Base-by-base conservation (phyloP, 1,140 invertebrate species). In the Drosophila elegans region DNA sequence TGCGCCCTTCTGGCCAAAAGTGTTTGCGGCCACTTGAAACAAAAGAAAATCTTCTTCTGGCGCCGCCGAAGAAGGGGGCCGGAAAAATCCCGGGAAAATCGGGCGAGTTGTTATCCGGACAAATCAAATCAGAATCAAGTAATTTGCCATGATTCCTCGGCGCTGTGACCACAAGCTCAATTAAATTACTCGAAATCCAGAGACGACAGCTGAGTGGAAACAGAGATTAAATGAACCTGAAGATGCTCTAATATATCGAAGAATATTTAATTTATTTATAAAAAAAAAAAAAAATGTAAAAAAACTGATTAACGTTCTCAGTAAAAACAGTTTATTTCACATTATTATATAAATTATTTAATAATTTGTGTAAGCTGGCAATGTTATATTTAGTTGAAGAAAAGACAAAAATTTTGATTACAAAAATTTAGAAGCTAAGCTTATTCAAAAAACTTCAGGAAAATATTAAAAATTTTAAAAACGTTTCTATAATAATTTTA, bases 71-170 rank as follows among this genome's bases (percentile, higher is more conserved):
- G 16, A 21, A 21, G 16, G 11, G 27, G 27, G 13, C 39, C 45
- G 32, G 39, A 38, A 32, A 41, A 44, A 34, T 44, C 16, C 42
- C 13, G 21, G 56, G 56, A n/a, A 46, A 62, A 42, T 61, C 56
- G 34, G 45, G 27, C 42, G 39, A 61, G 57, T 84, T 89, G 73
- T 80, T 72, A 78, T 78, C 84, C 79, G 76, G 64, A 71, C 84
- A 89, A 88, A 88, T 88, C 84, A 88, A 88, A 88, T 88, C 85
- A 89, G 84, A 89, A 89, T 88, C 84, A 89, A 89, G 84, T 88
- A 84, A 89, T 88, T 88, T 67, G 44, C 77, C 68, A 89, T 88
- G 84, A 88, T 89, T 89, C 66, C 84, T 45, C 48, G 64, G 55
- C 80, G 73, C 79, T 89, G 60, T 84, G 84, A 89, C 84, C 84